phyloP scores from a whole-genome alignment of 2,113 vertebrate species.

The Platysteira castanea region DNA sequence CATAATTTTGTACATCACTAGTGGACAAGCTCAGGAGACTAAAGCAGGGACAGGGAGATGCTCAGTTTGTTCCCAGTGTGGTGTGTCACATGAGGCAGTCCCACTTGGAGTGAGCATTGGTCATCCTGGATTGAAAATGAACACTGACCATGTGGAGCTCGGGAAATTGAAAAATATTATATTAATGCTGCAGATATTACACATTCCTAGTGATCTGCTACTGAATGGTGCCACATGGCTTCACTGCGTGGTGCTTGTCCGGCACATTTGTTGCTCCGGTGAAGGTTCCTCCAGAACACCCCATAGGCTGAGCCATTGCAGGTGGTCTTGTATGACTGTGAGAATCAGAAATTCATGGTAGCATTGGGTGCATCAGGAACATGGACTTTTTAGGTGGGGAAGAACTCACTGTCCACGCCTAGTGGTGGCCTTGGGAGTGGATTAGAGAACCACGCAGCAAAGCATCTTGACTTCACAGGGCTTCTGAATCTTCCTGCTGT shows the following conservation, averaged over 20 bases:
- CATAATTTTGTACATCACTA: not conserved
- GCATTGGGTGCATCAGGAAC: not conserved
- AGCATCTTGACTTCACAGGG: not conserved
- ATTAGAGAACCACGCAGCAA: not conserved
- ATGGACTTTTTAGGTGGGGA: not conserved
- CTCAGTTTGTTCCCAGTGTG: not conserved
- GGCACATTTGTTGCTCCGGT: not conserved
- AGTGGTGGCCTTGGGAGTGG: not conserved
- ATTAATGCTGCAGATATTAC: not conserved
- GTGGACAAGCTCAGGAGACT: not conserved
- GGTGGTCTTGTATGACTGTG: not conserved
- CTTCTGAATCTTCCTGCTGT: not conserved
- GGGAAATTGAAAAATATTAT: not conserved
- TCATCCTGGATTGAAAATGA: not conserved
- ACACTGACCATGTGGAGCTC: not conserved
- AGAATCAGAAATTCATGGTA: not conserved
- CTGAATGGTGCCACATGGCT: not conserved
- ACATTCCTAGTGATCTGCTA: not conserved
- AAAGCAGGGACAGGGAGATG: not conserved
- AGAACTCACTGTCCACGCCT: not conserved
- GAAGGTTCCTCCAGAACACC: not conserved
- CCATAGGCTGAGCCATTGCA: not conserved
- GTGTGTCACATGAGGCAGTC: not conserved
- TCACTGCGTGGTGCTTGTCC: not conserved
- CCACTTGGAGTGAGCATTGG: not conserved